phyloP scores from a whole-genome alignment of 2,797 vertebrate genomes.

The Gymnoscopelus braueri region DNA sequence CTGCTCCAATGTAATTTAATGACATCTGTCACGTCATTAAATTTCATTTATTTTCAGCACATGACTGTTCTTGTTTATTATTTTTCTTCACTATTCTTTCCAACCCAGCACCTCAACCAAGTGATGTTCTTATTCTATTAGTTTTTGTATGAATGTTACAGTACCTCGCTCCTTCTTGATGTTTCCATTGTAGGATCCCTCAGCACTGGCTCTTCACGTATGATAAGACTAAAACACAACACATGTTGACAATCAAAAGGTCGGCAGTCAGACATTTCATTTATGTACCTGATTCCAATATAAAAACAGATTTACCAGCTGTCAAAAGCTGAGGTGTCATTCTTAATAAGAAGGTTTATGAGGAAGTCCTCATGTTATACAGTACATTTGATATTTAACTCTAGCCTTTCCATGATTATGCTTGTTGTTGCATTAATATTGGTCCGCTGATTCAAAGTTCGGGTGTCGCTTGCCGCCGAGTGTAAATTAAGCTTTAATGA shows the following conservation, averaged over 20 bases:
- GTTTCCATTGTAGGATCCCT: constrained; percentile 86
- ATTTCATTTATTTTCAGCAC: no score
- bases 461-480: no score
- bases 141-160: no score
- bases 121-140: no score
- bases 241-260: constrained; percentile 34
- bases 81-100: no score
- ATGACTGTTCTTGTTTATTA: constrained; percentile 87
- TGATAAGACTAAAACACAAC: constrained; percentile 76
- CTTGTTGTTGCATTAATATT: neutral
- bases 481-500: no score
- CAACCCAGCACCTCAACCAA: no score
- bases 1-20: no score
- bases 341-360: no score
- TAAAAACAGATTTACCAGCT: constrained; percentile 3
- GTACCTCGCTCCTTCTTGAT: constrained; percentile 85
- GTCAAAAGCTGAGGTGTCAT: neutral
- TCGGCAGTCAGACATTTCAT: neutral
- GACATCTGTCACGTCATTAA: no score
- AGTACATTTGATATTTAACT: neutral
- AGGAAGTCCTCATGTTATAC: no score
- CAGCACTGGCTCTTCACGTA: constrained; percentile 84
- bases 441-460: neutral
- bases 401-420: constrained; percentile 3
- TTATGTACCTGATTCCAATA: neutral